A percentile compares a stretch with the other conserved stretches of the same genome.
Conservation (phyloP, 2,797 vertebrate species). For the Chloroceryle amazona region DNA sequence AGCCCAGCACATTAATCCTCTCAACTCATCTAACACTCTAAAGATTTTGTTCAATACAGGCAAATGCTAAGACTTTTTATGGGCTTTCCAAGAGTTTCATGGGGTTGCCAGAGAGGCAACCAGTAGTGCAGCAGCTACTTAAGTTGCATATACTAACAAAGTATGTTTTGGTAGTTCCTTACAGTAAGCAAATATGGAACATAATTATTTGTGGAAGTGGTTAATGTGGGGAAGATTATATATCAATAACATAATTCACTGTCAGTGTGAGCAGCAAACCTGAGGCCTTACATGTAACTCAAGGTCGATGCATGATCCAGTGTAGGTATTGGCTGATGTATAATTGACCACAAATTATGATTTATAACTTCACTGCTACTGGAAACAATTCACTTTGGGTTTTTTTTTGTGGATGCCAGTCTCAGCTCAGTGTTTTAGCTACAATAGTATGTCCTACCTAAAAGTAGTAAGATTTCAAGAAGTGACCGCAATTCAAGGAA, state of each 20-base stretch:
- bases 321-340: background rate
- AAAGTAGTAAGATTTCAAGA: background rate
- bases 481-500: background rate
- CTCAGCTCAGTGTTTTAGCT: background rate
- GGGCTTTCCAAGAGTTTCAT: background rate
- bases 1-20: background rate
- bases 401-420: background rate
- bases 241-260: background rate
- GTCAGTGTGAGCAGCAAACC: background rate
- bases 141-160: background rate
- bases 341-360: background rate
- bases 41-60: conserved; percentile 13
- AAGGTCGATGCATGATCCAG: background rate
- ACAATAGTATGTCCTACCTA: fast-evolving
- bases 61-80: background rate
- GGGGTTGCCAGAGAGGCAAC: background rate
- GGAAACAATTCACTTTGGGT: background rate
- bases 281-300: background rate
- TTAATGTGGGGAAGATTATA: background rate
- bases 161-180: background rate
- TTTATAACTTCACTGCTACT: background rate
- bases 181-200: background rate
- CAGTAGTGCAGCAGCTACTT: background rate
- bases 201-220: background rate
- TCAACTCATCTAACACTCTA: background rate